phyloP scores from a whole-genome alignment of 1,140 invertebrate genomes.

The Drosophila tani region DNA sequence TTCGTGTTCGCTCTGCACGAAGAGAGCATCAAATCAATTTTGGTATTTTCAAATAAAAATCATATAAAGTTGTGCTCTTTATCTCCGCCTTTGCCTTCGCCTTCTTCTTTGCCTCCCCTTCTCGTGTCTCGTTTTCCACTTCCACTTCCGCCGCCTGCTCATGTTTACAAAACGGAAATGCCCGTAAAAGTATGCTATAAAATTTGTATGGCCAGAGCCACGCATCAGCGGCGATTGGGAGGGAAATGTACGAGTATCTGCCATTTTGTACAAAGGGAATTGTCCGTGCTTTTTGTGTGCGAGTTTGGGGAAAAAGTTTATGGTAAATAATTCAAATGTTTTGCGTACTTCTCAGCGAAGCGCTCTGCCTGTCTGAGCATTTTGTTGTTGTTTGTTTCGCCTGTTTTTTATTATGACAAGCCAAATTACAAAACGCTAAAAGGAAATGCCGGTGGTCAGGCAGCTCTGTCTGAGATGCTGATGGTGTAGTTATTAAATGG shows the following conservation, averaged over 20 bases:
- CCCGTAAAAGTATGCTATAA: slow-evolving; percentile 79
- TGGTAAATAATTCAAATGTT: slow-evolving; percentile 77
- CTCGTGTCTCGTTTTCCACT: slow-evolving; percentile 1
- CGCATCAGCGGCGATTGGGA: slow-evolving; percentile 68
- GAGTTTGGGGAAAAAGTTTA: slow-evolving; percentile 54
- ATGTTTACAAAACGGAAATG: slow-evolving; percentile 74
- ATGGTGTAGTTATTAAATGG: slow-evolving; percentile 1
- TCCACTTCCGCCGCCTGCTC: slow-evolving; percentile 12
- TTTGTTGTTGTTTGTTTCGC: slow-evolving; percentile 23
- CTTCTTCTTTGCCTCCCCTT: not conserved
- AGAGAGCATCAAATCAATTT: slow-evolving; percentile 71
- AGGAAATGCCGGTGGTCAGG: slow-evolving; percentile 3
- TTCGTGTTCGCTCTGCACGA: slow-evolving; percentile 15
- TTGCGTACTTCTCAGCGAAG: slow-evolving; percentile 42
- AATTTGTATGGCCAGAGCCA: slow-evolving; percentile 69
- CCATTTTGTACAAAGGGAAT: slow-evolving; percentile 53
- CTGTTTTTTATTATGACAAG: slow-evolving; percentile 43
- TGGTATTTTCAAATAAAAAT: slow-evolving; percentile 74
- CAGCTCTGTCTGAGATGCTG: not conserved
- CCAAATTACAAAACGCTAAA: slow-evolving; percentile 27
- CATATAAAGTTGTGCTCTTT: slow-evolving; percentile 61
- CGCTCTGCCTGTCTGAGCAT: slow-evolving; percentile 18
- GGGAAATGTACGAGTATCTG: slow-evolving; percentile 34
- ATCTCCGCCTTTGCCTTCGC: slow-evolving; percentile 2
- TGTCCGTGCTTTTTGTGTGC: slow-evolving; percentile 29